phyloP scores from a whole-genome alignment of 2,888 invertebrate species.

The Petrophora chlorosata region DNA sequence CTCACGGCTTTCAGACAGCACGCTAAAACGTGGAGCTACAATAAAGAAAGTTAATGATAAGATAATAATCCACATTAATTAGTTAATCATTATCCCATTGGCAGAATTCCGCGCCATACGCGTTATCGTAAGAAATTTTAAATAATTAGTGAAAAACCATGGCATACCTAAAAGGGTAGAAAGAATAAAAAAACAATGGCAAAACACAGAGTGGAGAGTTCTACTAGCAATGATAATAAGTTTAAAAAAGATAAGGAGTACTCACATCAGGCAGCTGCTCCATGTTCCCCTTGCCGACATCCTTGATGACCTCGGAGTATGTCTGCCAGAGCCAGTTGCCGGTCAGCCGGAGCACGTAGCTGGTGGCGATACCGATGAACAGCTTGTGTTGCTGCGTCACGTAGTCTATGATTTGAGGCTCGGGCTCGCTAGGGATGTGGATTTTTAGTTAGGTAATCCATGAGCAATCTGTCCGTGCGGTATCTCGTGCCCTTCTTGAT shows the following conservation, averaged over 20 bases:
- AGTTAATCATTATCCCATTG: no score
- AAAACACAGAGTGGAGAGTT: no score
- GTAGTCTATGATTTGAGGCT: slow-evolving; percentile 95
- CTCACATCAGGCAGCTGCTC: slow-evolving; percentile 92
- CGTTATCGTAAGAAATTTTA: no score
- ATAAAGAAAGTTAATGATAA: background rate
- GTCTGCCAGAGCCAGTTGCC: slow-evolving; percentile 91
- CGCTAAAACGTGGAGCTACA: slow-evolving; percentile 92
- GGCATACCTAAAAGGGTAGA: no score
- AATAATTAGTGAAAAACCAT: no score
- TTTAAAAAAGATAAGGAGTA: no score
- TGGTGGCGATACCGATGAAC: slow-evolving; percentile 92
- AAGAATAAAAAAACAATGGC: no score
- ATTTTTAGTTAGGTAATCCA: background rate
- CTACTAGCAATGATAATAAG: no score
- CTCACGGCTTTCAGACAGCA: slow-evolving; percentile 96
- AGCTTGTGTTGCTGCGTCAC: slow-evolving; percentile 96
- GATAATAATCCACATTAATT: no score
- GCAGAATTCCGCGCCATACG: no score
- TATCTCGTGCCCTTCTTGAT: no score
- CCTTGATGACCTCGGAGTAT: slow-evolving; percentile 89
- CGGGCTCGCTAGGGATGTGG: slow-evolving; percentile 87
- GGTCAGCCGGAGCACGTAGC: slow-evolving; percentile 89
- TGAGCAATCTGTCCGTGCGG: no score
- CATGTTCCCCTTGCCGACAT: slow-evolving; percentile 90